phyloP scores from a whole-genome alignment of 2,797 vertebrate species.

The Poecilia gillii region DNA sequence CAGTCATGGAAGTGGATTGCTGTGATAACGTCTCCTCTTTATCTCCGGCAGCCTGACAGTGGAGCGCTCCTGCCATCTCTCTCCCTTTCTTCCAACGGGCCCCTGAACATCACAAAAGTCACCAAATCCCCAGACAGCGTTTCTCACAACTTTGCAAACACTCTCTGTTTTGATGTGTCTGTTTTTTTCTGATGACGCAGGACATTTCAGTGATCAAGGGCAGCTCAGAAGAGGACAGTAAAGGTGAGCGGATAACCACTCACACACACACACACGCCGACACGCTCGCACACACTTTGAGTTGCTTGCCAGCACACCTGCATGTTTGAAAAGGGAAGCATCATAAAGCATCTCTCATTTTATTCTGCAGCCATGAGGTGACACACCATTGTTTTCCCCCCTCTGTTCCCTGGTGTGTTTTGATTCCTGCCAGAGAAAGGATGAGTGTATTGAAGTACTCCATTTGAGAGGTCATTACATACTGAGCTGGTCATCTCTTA shows the following conservation, averaged over 20 bases:
- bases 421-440: conserved; percentile 62
- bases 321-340: conserved; percentile 68
- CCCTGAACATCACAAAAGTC: conserved; percentile 71
- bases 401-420: conserved; percentile 67
- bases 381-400: conserved; percentile 69
- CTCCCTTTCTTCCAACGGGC: conserved; percentile 48
- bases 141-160: conserved; percentile 79
- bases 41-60: conserved; percentile 58
- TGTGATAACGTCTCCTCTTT: conserved; percentile 62
- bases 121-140: conserved; percentile 71
- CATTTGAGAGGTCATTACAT: conserved; percentile 63
- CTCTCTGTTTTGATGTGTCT: conserved; percentile 74
- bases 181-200: conserved; percentile 75
- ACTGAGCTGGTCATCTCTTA: conserved; percentile 58
- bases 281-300: conserved; percentile 48
- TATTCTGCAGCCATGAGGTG: conserved; percentile 72
- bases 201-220: conserved; percentile 75
- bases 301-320: conserved; percentile 77
- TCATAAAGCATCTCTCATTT: conserved; percentile 70
- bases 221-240: conserved; percentile 72
- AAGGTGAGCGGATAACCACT: conserved; percentile 68
- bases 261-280: conserved; percentile 25
- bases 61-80: conserved; percentile 56
- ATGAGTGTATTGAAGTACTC: conserved; percentile 63
- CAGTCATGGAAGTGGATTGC: conserved; percentile 22